These are phyloP conservation scores for Poeciliopsis infans DNA, from an alignment of 2,797 vertebrate species.

Conservation along the genomic window DNA sequence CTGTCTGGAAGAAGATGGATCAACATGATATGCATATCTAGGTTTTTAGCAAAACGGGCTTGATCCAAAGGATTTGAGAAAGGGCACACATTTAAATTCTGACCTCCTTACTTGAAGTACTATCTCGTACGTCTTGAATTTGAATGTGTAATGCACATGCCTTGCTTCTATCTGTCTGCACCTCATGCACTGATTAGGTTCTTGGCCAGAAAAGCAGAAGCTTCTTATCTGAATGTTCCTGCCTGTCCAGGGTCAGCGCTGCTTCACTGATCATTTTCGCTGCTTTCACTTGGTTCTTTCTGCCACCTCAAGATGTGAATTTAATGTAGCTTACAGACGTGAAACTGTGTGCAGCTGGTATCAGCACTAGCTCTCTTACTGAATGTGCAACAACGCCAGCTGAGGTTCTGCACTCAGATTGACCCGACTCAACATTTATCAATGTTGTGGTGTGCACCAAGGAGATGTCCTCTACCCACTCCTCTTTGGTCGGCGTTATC, in stretches of 20 bases:
- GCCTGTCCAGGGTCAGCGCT: not conserved
- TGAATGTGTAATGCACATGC: not conserved
- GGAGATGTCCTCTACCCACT: not conserved
- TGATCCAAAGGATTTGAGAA: not conserved
- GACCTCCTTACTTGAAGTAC: not conserved
- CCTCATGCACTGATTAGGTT: not conserved
- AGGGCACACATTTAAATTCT: not conserved
- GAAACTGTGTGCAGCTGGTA: not conserved
- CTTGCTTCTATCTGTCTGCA: not conserved
- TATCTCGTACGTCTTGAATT: not conserved
- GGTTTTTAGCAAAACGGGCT: not conserved
- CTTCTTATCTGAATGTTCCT: conserved; percentile 3
- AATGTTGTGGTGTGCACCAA: not conserved
- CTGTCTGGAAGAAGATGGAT: not conserved
- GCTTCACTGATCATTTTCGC: not conserved
- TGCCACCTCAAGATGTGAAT: not conserved
- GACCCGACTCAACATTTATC: not conserved
- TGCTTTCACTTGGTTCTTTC: not conserved
- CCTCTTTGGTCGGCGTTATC: not conserved
- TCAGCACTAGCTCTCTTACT: not conserved
- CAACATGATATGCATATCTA: not conserved
- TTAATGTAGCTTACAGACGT: not conserved
- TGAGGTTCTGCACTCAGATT: not conserved
- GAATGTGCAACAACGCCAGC: not conserved
- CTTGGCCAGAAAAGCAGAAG: not conserved